Evolutionary conservation across 2,113 vertebrate genomes (phyloP), one percentile per base, ranked within the genome.

Genomic region (Asarcornis scutulata): DNA sequence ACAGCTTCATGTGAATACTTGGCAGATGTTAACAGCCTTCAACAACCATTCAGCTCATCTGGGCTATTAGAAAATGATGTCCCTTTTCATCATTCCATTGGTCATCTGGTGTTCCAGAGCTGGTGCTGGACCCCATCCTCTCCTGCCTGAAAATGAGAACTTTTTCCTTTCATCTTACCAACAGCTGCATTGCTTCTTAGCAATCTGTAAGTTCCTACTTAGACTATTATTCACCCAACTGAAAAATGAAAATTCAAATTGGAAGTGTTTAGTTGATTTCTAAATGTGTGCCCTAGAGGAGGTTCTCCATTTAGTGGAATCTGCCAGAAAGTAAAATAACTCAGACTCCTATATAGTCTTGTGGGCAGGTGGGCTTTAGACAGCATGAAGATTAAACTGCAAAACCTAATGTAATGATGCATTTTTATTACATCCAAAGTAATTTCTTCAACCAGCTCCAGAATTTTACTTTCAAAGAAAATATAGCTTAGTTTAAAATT

Each of bases 221-320:
- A 81, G 59, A 44, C 64, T 92, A 83, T 89, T 94, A 97, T 92
- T 97, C 72, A 93, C 34, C 56, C 42, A 89, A 46, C 38, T 95
- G 91, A 96, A 94, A 97, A 97, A 96, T 93, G 55, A 93, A 87
- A 88, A 95, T 95, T 91, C 40, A 95, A 91, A 95, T 84, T 92
- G 75, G 74, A 96, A 91, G 53, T 52, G 83, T 93, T 96, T 91
- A 92, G 93, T 91, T 1, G 6, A 83, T 94, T 95, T 91, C 83
- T 92, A 93, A 96, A 93, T 77, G 85, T 18, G 27, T 89, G 81
- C 86, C 86, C 91, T 88, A 90, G 68, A 95, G 91, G 95, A 78
- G 50, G 62, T 73, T 96, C 68, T 97, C 63, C 40, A 44, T 93
- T 91, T 94, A 83, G 59, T 83, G 75, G 90, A 95, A 96, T 92